Conservation (phyloP, 2,113 vertebrate species). For the Elaphurus davidianus region DNA sequence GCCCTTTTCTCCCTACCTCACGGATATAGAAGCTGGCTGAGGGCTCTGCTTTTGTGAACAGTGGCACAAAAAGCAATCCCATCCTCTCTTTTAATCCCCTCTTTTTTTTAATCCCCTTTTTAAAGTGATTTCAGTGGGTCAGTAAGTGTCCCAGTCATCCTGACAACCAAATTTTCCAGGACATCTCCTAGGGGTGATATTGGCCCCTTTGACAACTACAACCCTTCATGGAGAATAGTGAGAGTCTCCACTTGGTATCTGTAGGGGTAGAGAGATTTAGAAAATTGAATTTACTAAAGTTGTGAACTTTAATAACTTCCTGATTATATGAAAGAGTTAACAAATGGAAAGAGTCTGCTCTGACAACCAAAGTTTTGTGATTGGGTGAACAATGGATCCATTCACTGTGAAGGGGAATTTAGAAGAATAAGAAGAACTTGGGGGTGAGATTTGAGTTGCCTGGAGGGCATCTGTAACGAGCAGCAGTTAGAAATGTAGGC, state of each 20-base stretch:
- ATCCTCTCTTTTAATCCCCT: neutral
- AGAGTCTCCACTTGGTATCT: neutral
- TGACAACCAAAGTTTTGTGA: neutral
- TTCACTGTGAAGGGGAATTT: neutral
- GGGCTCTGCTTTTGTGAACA: neutral
- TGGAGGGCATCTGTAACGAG: neutral
- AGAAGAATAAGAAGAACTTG: neutral
- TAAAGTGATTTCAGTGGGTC: neutral
- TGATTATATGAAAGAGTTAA: neutral
- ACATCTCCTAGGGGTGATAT: neutral
- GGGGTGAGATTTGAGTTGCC: neutral
- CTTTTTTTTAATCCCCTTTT: neutral
- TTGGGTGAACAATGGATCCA: neutral
- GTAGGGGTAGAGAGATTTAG: neutral
- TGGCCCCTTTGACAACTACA: neutral
- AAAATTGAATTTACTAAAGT: constrained; percentile 4
- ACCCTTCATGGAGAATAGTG: neutral
- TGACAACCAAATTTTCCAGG: neutral
- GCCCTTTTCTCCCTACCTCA: neutral
- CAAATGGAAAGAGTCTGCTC: neutral
- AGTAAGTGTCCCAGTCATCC: neutral
- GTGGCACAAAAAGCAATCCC: neutral
- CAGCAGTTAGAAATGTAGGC: neutral
- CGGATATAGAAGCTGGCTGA: neutral
- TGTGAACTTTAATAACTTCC: neutral